Conservation (phyloP, 2,888 invertebrate genomes). For the Ecdyonurus torrentis region DNA sequence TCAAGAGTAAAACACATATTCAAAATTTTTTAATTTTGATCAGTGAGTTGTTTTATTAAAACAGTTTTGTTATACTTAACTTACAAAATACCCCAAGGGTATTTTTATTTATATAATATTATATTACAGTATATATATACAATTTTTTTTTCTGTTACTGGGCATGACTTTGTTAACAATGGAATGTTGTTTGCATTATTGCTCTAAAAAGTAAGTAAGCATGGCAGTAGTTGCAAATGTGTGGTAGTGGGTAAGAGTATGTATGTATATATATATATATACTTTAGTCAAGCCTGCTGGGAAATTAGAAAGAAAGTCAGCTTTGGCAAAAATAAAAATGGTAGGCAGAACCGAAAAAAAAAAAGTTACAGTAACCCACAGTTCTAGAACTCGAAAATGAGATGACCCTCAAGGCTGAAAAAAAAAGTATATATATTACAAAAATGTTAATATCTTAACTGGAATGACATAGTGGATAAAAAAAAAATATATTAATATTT, state of each 20-base stretch:
- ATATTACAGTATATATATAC: too few relatives aligned
- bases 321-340: background rate
- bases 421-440: background rate
- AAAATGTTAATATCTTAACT: background rate
- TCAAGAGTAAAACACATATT: background rate
- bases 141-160: too few relatives aligned
- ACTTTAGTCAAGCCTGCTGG: background rate
- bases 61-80: background rate
- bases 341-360: background rate
- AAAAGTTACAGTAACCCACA: background rate
- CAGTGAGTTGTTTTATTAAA: background rate
- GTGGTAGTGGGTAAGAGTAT: background rate
- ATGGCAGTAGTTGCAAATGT: background rate
- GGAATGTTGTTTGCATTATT: background rate
- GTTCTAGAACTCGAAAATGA: background rate
- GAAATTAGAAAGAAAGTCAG: background rate
- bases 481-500: background rate
- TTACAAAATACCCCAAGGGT: background rate
- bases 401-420: background rate
- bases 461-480: background rate
- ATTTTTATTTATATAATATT: background rate
- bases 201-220: background rate
- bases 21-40: background rate
- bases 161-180: background rate
- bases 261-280: too few relatives aligned